These are phyloP conservation scores for Sepiola atlantica DNA, from an alignment of 2,888 invertebrate species.

Conservation along the genomic window DNA sequence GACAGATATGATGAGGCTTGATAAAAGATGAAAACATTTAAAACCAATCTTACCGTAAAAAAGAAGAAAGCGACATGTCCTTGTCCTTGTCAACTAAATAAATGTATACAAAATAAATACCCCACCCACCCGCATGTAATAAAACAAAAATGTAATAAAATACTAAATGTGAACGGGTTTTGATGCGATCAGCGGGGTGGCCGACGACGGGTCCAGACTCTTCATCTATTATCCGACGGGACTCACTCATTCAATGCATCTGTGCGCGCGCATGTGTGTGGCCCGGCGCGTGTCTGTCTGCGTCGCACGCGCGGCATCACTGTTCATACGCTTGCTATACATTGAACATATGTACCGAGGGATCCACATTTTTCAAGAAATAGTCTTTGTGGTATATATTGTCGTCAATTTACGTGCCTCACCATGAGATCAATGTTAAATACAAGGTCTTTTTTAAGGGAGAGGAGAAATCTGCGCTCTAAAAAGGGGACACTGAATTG, in stretches of 20 bases:
- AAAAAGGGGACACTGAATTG: too few species aligned
- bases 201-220: neutral
- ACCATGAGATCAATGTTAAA: too few species aligned
- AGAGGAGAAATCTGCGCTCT: too few species aligned
- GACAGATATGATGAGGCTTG: neutral
- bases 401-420: too few species aligned
- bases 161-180: neutral
- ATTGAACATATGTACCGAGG: too few species aligned
- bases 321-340: neutral
- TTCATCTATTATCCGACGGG: neutral
- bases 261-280: neutral
- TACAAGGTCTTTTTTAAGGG: too few species aligned
- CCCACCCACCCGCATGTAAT: too few species aligned
- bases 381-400: too few species aligned
- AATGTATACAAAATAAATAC: neutral
- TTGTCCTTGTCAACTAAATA: neutral
- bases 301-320: neutral
- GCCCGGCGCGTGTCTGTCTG: neutral
- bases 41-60: neutral
- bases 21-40: neutral
- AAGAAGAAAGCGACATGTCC: neutral
- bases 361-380: too few species aligned
- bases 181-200: neutral
- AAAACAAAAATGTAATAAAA: too few species aligned
- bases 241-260: neutral